Conservation (phyloP, 2,888 invertebrate genomes). For the Xylota sylvarum region DNA sequence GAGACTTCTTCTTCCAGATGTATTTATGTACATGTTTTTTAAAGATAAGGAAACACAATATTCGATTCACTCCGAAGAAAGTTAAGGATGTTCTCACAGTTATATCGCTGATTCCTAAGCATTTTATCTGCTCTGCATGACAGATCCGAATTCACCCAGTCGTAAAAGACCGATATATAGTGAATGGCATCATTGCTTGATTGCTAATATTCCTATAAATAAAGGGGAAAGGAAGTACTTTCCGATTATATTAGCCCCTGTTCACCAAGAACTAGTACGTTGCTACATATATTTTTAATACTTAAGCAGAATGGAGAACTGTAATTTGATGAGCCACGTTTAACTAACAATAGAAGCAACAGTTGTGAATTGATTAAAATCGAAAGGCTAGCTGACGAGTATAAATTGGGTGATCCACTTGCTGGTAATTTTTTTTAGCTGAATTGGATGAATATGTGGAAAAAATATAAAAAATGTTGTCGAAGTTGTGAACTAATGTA, state of each 20-base stretch:
- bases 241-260: conserved; percentile 93
- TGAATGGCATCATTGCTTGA: conserved; percentile 97
- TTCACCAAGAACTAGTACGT: conserved; percentile 92
- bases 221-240: conserved; percentile 91
- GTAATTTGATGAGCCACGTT: conserved; percentile 85
- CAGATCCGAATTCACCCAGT: conserved; percentile 95
- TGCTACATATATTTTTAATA: conserved; percentile 92
- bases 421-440: conserved; percentile 93
- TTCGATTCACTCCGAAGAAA: conserved; percentile 91
- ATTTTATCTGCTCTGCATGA: conserved; percentile 82
- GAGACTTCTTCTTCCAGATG: too few relatives aligned
- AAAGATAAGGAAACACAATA: too few relatives aligned
- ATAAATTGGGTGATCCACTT: conserved; percentile 89
- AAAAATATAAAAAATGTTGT: conserved; percentile 29
- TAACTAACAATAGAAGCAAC: conserved; percentile 83
- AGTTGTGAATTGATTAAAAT: conserved; percentile 88
- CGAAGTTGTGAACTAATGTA: conserved; percentile 16
- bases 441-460: conserved; percentile 89
- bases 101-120: conserved; percentile 82
- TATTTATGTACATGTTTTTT: too few relatives aligned
- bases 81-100: conserved; percentile 81
- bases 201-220: conserved; percentile 92
- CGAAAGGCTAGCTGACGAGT: conserved; percentile 89
- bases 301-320: conserved; percentile 89
- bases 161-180: conserved; percentile 91